Conservation (phyloP, 2,113 vertebrate species). For the Gnathonemus longibarbis region DNA sequence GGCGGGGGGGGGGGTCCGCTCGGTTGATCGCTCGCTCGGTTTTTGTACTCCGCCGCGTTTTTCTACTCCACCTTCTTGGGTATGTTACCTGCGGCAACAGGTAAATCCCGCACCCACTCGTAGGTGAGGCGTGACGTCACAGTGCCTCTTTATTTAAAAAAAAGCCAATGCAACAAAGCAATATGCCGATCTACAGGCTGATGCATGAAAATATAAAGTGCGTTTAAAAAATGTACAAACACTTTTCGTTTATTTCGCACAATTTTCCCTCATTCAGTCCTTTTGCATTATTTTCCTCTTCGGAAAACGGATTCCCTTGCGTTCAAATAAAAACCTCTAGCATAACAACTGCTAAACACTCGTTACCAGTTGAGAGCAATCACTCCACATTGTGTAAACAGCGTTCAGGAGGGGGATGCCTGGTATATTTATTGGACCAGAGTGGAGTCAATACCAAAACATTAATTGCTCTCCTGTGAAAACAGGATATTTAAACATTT, state of each 20-base stretch:
- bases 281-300: background rate
- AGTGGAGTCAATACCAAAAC: background rate
- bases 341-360: background rate
- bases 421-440: background rate
- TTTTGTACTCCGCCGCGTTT: background rate
- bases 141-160: background rate
- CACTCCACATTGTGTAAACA: background rate
- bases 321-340: background rate
- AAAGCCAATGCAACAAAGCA: background rate
- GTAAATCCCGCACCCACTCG: constrained; percentile 55
- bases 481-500: background rate
- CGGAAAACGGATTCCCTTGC: background rate
- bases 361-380: background rate
- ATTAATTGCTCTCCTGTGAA: background rate
- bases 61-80: constrained; percentile 24
- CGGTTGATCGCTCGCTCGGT: background rate
- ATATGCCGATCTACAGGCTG: background rate
- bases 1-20: background rate
- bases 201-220: background rate
- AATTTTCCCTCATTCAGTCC: background rate
- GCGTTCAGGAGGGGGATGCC: background rate
- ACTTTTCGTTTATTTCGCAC: background rate
- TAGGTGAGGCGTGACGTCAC: constrained; percentile 60
- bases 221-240: background rate
- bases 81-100: constrained; percentile 63